phyloP scores from a whole-genome alignment of 2,113 vertebrate genomes.

The Poeciliopsis turrubarensis region DNA sequence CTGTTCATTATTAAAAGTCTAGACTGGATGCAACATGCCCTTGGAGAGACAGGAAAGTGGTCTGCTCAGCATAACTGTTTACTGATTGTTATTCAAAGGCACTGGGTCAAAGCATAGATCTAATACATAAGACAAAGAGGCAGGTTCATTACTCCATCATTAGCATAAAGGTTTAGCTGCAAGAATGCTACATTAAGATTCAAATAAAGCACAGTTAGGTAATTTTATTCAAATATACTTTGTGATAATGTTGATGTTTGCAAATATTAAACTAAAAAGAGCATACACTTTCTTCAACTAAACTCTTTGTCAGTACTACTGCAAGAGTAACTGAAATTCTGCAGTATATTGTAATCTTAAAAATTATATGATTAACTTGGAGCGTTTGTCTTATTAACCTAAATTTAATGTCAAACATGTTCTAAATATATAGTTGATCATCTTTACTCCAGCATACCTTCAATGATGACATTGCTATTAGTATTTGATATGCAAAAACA shows the following conservation, averaged over 20 bases:
- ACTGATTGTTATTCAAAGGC: slow-evolving; percentile 21
- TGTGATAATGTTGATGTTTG: neutral
- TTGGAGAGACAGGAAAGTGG: slow-evolving; percentile 3
- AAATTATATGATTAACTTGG: neutral
- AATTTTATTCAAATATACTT: neutral
- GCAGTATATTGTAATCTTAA: neutral
- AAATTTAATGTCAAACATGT: no score
- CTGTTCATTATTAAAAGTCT: neutral
- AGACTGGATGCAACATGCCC: neutral
- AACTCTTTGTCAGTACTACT: neutral
- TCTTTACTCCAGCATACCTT: no score
- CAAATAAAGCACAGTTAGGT: neutral
- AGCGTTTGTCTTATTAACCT: no score
- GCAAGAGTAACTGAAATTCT: neutral
- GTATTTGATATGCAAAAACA: neutral
- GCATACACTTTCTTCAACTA: no score
- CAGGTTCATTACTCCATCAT: slow-evolving; percentile 16
- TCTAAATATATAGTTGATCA: no score
- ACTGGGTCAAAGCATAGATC: slow-evolving; percentile 10
- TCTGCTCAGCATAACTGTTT: slow-evolving; percentile 31
- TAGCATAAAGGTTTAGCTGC: slow-evolving; percentile 1
- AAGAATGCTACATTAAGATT: neutral
- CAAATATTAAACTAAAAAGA: neutral
- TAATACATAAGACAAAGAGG: slow-evolving; percentile 2
- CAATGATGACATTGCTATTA: no score